Conservation (phyloP, 2,113 vertebrate species). For the Tragelaphus imberbis region DNA sequence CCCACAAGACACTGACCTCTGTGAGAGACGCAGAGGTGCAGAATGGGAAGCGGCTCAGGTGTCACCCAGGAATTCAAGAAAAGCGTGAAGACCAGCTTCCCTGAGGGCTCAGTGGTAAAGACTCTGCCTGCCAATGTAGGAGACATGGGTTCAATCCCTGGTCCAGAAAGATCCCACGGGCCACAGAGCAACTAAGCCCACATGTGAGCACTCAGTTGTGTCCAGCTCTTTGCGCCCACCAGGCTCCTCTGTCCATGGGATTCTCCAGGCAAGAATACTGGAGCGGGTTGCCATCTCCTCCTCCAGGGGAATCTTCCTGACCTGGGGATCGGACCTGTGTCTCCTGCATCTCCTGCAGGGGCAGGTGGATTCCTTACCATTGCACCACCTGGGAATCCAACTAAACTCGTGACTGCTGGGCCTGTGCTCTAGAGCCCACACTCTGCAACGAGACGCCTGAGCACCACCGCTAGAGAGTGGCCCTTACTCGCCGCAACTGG, state of each 20-base stretch:
- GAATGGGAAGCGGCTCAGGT: fast-evolving
- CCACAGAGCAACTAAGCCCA: background rate
- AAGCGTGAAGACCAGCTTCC: background rate
- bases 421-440: background rate
- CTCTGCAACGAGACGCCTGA: background rate
- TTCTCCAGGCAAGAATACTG: background rate
- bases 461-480: background rate
- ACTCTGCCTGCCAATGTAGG: background rate
- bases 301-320: background rate
- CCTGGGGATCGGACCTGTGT: background rate
- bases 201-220: background rate
- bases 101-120: background rate
- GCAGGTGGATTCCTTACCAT: background rate
- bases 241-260: background rate
- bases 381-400: background rate
- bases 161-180: background rate
- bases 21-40: too few relatives aligned
- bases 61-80: background rate
- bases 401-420: fast-evolving
- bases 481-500: background rate
- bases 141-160: background rate
- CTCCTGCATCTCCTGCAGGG: background rate
- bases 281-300: background rate
- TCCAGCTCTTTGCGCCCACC: fast-evolving
- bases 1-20: background rate